These are phyloP conservation scores for Trinectes maculatus DNA, from an alignment of 2,113 vertebrate species.

Conservation along the genomic window DNA sequence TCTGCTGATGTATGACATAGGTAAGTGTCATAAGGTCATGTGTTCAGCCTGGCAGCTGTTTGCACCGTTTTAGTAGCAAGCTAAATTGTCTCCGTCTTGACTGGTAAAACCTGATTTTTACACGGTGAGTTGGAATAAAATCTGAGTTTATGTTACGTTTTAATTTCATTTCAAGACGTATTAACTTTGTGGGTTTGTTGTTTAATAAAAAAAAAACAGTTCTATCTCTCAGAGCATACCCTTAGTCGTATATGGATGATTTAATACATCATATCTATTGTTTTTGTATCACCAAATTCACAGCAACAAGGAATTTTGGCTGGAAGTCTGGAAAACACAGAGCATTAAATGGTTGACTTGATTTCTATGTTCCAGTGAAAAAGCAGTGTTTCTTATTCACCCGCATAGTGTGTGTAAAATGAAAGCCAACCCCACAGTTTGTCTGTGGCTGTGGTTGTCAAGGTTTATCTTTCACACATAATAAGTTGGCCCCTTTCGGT, in stretches of 20 bases:
- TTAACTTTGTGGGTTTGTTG: too few relatives aligned
- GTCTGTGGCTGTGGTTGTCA: background rate
- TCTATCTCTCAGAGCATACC: too few relatives aligned
- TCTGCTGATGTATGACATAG: too few relatives aligned
- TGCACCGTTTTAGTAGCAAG: background rate
- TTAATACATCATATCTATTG: too few relatives aligned
- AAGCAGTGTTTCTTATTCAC: background rate
- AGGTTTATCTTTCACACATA: conserved; percentile 26
- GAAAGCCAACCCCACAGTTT: background rate
- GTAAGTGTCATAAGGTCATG: too few relatives aligned
- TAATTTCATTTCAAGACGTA: too few relatives aligned
- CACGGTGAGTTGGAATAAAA: too few relatives aligned
- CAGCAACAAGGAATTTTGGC: background rate
- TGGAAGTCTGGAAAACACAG: background rate
- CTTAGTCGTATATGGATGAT: too few relatives aligned
- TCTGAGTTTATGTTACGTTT: too few relatives aligned
- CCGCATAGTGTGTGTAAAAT: background rate
- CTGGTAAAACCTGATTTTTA: too few relatives aligned
- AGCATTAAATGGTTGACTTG: background rate
- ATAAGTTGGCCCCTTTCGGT: conserved; percentile 5
- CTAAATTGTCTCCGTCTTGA: background rate
- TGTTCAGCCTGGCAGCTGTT: background rate
- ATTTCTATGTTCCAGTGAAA: background rate
- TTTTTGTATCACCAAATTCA: conserved; percentile 1
- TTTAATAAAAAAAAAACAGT: too few relatives aligned